A percentile compares a stretch with the other conserved stretches of the same genome.
Conservation (phyloP, 2,797 vertebrate genomes). For the Carduelis carduelis region DNA sequence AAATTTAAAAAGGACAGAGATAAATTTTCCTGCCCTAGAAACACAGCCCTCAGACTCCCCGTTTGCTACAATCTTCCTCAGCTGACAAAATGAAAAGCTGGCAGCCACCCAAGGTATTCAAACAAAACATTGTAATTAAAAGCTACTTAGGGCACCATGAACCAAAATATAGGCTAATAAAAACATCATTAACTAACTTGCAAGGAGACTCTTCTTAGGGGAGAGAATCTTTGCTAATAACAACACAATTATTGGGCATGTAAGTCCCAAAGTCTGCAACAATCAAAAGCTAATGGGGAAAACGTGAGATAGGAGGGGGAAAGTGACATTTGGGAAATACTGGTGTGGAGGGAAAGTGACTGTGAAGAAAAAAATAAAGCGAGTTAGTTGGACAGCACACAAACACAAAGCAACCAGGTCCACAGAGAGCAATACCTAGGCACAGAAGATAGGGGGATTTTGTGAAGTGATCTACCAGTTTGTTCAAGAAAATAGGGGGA, state of each 20-base stretch:
- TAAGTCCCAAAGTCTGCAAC: background rate
- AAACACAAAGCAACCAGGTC: background rate
- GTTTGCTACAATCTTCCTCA: background rate
- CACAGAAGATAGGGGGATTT: background rate
- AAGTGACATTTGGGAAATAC: background rate
- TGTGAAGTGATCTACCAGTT: background rate
- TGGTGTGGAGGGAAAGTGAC: background rate
- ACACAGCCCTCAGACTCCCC: background rate
- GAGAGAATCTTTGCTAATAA: background rate
- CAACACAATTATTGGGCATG: background rate
- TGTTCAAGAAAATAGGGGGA: background rate
- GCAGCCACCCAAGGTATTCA: slow-evolving; percentile 27
- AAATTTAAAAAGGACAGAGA: background rate
- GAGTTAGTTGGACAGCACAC: background rate
- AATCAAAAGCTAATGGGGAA: background rate
- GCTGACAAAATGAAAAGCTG: slow-evolving; percentile 18
- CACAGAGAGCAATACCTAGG: background rate
- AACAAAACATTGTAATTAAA: slow-evolving; percentile 47
- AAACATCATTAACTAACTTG: slow-evolving; percentile 23
- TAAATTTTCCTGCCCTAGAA: slow-evolving; percentile 12
- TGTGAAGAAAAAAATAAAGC: background rate
- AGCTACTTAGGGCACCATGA: slow-evolving; percentile 17
- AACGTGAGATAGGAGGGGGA: background rate
- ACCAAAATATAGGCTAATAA: slow-evolving; percentile 35
- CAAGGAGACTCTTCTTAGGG: background rate